Percentiles rank a stretch among this genome's conserved stretches.
Evolutionary conservation across 92 coral and sea anemone species (phyloP).

Genomic region (Paragorgia papillata): DNA sequence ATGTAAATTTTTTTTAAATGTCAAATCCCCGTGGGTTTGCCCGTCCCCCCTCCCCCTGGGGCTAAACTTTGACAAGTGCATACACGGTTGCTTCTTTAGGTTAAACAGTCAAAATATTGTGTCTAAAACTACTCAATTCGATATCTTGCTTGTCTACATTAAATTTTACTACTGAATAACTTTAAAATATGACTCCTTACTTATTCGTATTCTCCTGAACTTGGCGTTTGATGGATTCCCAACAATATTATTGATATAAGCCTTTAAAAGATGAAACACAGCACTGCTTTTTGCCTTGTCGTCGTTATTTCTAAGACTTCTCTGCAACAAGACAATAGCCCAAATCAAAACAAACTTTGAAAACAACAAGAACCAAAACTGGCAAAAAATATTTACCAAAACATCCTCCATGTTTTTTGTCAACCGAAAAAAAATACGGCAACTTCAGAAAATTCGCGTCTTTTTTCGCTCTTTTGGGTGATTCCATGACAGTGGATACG

Average conservation of each 20-base stretch:
- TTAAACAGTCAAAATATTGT: too few species aligned
- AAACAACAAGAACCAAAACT: not conserved
- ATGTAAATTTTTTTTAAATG: too few species aligned
- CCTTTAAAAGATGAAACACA: conserved; percentile 76
- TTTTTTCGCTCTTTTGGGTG: not conserved
- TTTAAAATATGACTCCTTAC: conserved; percentile 51
- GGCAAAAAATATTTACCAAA: conserved; percentile 58
- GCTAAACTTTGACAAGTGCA: too few species aligned
- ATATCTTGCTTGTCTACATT: too few species aligned
- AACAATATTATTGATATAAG: conserved; percentile 82
- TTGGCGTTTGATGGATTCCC: conserved; percentile 80
- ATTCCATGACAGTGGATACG: too few species aligned
- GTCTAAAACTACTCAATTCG: too few species aligned
- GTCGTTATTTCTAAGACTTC: conserved; percentile 51
- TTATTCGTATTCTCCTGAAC: conserved; percentile 85
- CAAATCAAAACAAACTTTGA: not conserved
- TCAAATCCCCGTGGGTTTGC: too few species aligned
- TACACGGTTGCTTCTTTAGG: too few species aligned
- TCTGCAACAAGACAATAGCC: conserved; percentile 50
- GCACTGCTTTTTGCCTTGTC: conserved; percentile 58
- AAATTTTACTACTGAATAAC: too few species aligned
- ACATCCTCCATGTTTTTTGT: conserved; percentile 32
- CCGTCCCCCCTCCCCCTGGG: too few species aligned
- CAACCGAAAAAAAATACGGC: not conserved
- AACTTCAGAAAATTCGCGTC: not conserved